Evolutionary conservation across 2,113 vertebrate genomes (phyloP).

Genomic region (Brachionichthys hirsutus): DNA sequence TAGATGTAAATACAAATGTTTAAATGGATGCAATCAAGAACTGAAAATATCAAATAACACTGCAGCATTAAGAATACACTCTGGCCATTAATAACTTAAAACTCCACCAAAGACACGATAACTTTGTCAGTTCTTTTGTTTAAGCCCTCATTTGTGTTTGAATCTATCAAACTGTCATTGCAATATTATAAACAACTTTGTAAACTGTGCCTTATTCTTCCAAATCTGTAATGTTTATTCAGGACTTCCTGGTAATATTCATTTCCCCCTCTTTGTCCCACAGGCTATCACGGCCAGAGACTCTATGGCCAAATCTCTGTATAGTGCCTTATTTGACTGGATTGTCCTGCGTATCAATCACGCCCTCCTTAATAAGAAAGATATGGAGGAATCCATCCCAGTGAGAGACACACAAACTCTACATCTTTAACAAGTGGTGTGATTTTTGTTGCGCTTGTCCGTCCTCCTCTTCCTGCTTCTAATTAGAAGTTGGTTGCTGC

Average conservation of each 20-base stretch:
- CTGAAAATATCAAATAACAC: too few relatives aligned
- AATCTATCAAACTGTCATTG: not conserved
- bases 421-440: too few relatives aligned
- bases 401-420: constrained; percentile 71
- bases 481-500: not conserved
- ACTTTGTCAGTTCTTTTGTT: too few relatives aligned
- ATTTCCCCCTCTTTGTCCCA: not conserved
- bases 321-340: constrained; percentile 98
- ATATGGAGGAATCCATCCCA: constrained; percentile 93
- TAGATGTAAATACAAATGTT: too few relatives aligned
- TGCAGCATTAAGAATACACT: too few relatives aligned
- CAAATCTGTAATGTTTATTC: not conserved
- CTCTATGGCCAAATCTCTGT: constrained; percentile 99
- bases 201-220: not conserved
- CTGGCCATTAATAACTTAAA: too few relatives aligned
- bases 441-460: too few relatives aligned
- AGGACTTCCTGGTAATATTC: not conserved
- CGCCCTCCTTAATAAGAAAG: constrained; percentile 95
- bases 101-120: too few relatives aligned
- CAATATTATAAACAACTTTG: not conserved
- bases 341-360: constrained; percentile 98
- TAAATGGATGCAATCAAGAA: too few relatives aligned
- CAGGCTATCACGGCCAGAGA: constrained; percentile 95
- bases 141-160: too few relatives aligned
- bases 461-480: not conserved